phyloP scores from a whole-genome alignment of 1,140 invertebrate species.

The Ceratina japonica region DNA sequence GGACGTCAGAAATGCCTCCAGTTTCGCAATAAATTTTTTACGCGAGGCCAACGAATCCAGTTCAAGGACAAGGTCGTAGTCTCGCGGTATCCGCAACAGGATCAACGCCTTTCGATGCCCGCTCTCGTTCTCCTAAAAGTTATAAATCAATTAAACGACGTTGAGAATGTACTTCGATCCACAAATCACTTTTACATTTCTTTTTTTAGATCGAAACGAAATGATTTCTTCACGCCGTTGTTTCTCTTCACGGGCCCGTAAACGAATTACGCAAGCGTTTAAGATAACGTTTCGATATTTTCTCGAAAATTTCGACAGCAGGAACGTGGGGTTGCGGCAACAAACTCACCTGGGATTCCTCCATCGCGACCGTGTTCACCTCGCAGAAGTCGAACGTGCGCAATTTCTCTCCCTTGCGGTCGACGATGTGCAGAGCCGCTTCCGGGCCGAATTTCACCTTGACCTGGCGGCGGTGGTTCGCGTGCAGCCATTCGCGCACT shows the following conservation, averaged over 20 bases:
- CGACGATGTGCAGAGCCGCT: conserved; percentile 89
- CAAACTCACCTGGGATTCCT: conserved; percentile 84
- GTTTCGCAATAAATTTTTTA: conserved; percentile 93
- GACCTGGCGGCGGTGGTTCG: conserved; percentile 93
- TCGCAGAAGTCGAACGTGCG: conserved; percentile 89
- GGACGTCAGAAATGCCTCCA: conserved; percentile 90
- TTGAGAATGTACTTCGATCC: neutral
- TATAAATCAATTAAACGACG: conserved; percentile 19
- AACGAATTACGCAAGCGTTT: neutral
- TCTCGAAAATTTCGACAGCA: conserved; percentile 6
- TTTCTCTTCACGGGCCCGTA: neutral
- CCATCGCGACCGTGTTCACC: conserved; percentile 88
- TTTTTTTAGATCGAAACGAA: neutral
- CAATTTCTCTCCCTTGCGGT: conserved; percentile 93
- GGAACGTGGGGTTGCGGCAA: neutral
- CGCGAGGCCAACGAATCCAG: conserved; percentile 90
- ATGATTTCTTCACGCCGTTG: neutral
- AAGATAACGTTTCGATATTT: neutral
- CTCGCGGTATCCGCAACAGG: conserved; percentile 91
- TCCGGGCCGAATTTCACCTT: conserved; percentile 94
- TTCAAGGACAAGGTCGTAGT: conserved; percentile 98
- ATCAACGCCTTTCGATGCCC: conserved; percentile 91
- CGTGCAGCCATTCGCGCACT: conserved; percentile 96
- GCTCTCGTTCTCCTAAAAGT: conserved; percentile 83
- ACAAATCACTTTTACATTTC: neutral